These are phyloP conservation scores for Aphis gossypii DNA, from an alignment of 1,140 invertebrate species.

Conservation along the genomic window DNA sequence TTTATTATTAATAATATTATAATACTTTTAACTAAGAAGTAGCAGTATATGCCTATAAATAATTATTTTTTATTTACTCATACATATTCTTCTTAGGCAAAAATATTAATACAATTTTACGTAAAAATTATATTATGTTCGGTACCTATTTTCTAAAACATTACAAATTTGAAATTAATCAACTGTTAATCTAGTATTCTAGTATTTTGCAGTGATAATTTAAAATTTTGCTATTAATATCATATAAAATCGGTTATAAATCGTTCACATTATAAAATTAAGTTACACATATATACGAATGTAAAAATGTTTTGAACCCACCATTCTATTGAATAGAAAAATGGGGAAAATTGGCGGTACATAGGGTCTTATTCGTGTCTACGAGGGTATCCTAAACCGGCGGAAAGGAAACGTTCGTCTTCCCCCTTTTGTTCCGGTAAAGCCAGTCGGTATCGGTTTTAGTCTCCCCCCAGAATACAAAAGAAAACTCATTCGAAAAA, in stretches of 20 bases:
- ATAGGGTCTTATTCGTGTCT: conserved; percentile 25
- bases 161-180: not conserved
- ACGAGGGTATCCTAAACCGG: conserved; percentile 4
- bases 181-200: not conserved
- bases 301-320: not conserved
- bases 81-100: not conserved
- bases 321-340: not conserved
- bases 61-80: not conserved
- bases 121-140: not conserved
- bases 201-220: not conserved
- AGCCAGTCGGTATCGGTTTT: conserved; percentile 42
- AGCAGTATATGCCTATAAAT: not conserved
- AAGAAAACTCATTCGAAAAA: conserved; percentile 51
- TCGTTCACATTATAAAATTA: not conserved
- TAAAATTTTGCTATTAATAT: not conserved
- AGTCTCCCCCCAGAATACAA: conserved; percentile 29
- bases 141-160: not conserved
- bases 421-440: conserved; percentile 57
- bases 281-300: not conserved
- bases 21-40: not conserved
- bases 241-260: conserved; percentile 25
- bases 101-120: not conserved
- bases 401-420: conserved; percentile 48
- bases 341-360: conserved; percentile 45
- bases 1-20: not conserved